These are phyloP conservation scores for Todiramphus saurophagus DNA, from an alignment of 2,113 vertebrate genomes.

Conservation along the genomic window DNA sequence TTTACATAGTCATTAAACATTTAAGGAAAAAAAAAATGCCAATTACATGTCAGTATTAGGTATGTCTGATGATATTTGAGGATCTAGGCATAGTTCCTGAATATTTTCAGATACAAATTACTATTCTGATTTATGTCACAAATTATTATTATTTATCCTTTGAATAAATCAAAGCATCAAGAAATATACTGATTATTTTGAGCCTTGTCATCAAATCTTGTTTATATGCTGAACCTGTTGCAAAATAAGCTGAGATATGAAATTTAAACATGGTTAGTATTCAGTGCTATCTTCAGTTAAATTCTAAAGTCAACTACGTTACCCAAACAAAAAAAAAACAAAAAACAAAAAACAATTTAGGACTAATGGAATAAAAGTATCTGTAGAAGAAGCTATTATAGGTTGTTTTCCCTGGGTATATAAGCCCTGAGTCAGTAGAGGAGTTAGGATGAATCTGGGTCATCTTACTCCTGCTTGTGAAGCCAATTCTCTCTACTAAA, in stretches of 20 bases:
- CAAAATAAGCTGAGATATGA: not conserved
- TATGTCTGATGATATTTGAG: not conserved
- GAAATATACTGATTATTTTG: not conserved
- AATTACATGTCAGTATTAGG: not conserved
- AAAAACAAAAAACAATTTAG: not conserved
- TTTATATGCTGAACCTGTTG: not conserved
- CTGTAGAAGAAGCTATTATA: slow-evolving; percentile 27
- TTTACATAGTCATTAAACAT: not conserved
- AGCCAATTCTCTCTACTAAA: not conserved
- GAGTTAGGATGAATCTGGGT: slow-evolving; percentile 26
- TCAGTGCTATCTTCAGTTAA: slow-evolving; percentile 4
- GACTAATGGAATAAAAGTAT: slow-evolving; percentile 33
- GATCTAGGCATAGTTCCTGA: not conserved
- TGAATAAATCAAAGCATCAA: not conserved
- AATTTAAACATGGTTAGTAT: not conserved
- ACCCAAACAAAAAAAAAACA: not conserved
- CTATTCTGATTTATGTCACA: not conserved
- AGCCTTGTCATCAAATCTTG: not conserved
- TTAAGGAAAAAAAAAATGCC: not conserved
- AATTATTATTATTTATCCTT: not conserved
- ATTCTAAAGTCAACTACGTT: slow-evolving; percentile 19
- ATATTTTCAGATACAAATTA: not conserved
- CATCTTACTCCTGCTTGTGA: not conserved
- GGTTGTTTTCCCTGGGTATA: slow-evolving; percentile 41
- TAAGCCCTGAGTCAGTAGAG: not conserved